Base-by-base conservation (phyloP, 2,113 vertebrate genomes). In the Pedionomus torquatus region DNA sequence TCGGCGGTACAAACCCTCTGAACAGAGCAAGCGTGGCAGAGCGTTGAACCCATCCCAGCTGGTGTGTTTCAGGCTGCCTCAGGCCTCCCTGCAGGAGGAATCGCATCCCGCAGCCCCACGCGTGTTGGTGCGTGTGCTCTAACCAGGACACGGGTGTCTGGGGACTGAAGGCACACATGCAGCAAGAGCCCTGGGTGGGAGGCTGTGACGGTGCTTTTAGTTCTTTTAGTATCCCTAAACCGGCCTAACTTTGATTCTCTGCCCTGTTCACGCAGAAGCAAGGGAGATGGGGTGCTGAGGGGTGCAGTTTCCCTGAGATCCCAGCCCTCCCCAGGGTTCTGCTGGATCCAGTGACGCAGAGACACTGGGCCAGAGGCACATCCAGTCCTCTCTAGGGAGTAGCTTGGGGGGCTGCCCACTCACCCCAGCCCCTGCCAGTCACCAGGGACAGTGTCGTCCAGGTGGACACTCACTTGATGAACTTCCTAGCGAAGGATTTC, bases 401-500 rank as follows among this genome's bases (percentile, higher is more conserved):
- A 83, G 24, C 3, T 10, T 30, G 31, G 11, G n/a, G 49, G 58
- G 17, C 37, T 63, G 58, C 39, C 26, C 4, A 4, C 20, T 41
- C 43, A 19, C 18, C 20, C 13, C 41, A 41, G 41, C 41, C 25
- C 70, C 79, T 9, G 0, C 21, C 5, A 11, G 24, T 35, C 44
- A 68, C 28, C 11, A 33, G 11, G 19, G 4, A 33, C 3, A 3
- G 77, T 0, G 26, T 2, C 7, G 2, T 3, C 19, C 43, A 55
- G 20, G 28, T 6, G 58, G 18, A 18, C 23, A 95, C 98, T 98
- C 94, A 99, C 99, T 99, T 99, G 95, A 99, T 99, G 69, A 99
- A 99, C 94, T 99, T 99, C 71, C 99, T 98, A 89, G 99, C 99
- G 0, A 99, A 99, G 37, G 99, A 99, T 93, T 99, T 99, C 84